Evolutionary conservation across 1,140 invertebrate genomes (phyloP), one percentile per base, ranked within the genome.

Genomic region (Nephila pilipes): DNA sequence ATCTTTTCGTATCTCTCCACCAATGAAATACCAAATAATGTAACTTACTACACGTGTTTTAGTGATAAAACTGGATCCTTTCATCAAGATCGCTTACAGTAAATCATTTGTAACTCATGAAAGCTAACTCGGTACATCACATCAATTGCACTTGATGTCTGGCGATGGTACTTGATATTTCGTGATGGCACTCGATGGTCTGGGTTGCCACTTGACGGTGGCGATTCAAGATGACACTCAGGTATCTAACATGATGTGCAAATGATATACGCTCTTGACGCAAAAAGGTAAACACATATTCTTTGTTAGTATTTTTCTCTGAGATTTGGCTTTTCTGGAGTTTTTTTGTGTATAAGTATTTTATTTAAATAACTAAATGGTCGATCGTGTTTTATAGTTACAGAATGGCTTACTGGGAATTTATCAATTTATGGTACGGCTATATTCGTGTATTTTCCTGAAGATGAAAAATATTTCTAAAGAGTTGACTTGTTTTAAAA

Each of bases 61-160:
- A 22, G 29, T 18, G 69, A 36, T 29, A 18, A 32, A 75, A 75
- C 29, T 18, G 29, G 6, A 36, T 75, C 29, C 69, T 75, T 36
- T 36, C 69, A 75, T 69, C 29, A 36, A 75, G 32, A 36, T 6
- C 18, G 32, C 18, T 29, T 29, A 14, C 12, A 75, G 69, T 18
- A 36, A 75, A 75, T 75, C 69, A 75, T 36, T 36, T 75, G 32
- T 75, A 32, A 29, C 69, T 18, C 14, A 75, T 32, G 32, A 75
- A 75, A 75, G 69, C 69, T 14, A 18, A 18, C 14, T 8, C 18
- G 69, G 29, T 18, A 75, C 69, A 18, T 46, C 29, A 32, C 29
- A 75, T 75, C 69, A 75, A 75, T 75, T 75, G 69, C 69, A 75
- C 69, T 75, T 75, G 69, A 75, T 75, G 69, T 75, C 29, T 75